Percentiles rank a stretch among this genome's conserved stretches.
Conservation (phyloP, 2,113 vertebrate genomes). For the Heterochromis multidens region DNA sequence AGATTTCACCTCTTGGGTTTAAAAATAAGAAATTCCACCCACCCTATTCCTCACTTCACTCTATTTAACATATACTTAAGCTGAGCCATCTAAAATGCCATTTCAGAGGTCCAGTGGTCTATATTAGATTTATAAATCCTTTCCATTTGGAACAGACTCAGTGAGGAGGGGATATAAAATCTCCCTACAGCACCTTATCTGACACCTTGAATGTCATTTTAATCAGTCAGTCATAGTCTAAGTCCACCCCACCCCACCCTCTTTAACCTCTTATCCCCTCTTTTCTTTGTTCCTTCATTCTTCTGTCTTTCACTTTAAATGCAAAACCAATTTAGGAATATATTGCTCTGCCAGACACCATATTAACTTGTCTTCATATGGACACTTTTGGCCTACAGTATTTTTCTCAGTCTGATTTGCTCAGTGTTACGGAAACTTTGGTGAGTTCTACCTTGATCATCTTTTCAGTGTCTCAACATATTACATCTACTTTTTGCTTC, state of each 20-base stretch:
- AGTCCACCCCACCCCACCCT: constrained; percentile 27
- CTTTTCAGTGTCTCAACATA: neutral
- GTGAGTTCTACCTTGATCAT: constrained; percentile 5
- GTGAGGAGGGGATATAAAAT: constrained; percentile 48
- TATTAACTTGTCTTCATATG: constrained; percentile 39
- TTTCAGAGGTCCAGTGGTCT: constrained; percentile 38
- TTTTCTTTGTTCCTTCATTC: constrained; percentile 25
- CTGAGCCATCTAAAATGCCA: constrained; percentile 32
- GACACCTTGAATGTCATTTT: constrained; percentile 63
- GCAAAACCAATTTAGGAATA: constrained; percentile 39
- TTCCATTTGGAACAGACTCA: constrained; percentile 33
- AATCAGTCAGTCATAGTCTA: constrained; percentile 57
- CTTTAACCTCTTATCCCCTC: constrained; percentile 41
- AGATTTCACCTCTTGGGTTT: neutral
- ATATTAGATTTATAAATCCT: constrained; percentile 51
- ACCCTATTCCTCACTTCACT: constrained; percentile 1
- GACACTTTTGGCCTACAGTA: neutral
- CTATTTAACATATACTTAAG: constrained; percentile 31
- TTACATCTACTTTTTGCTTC: neutral
- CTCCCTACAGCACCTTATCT: constrained; percentile 41
- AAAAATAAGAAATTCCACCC: neutral
- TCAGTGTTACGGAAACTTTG: neutral
- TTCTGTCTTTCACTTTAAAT: constrained; percentile 43
- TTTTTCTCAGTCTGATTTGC: constrained; percentile 3
- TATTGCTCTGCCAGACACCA: constrained; percentile 15